These are phyloP conservation scores for Polydrusus pterygomalis DNA, from an alignment of 2,888 invertebrate species.

Conservation along the genomic window DNA sequence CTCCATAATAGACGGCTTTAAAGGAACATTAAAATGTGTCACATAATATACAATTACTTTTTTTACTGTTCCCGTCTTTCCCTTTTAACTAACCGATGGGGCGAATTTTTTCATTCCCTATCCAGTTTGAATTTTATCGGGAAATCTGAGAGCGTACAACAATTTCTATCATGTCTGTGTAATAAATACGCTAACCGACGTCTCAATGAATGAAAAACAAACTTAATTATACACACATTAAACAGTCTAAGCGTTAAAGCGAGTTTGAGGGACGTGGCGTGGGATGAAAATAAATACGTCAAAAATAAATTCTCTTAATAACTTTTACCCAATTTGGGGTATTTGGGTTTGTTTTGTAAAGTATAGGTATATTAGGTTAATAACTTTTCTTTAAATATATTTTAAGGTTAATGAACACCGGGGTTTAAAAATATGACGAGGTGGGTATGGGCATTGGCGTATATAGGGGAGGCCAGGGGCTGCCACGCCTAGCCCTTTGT, in stretches of 20 bases:
- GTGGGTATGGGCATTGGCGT: too few species aligned
- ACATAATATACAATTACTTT: too few species aligned
- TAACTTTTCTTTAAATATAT: too few species aligned
- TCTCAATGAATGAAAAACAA: conserved; percentile 57
- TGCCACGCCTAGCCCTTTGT: too few species aligned
- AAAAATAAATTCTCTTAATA: not conserved
- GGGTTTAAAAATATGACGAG: too few species aligned
- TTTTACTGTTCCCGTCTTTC: too few species aligned
- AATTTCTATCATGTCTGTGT: conserved; percentile 57
- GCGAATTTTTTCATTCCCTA: conserved; percentile 2
- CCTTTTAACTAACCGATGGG: not conserved
- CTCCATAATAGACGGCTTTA: too few species aligned
- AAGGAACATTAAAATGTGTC: too few species aligned
- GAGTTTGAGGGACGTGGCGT: conserved; percentile 33
- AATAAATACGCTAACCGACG: conserved; percentile 58
- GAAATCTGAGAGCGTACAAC: conserved; percentile 56
- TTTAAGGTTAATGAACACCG: too few species aligned
- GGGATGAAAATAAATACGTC: conserved; percentile 32
- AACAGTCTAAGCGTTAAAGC: conserved; percentile 46
- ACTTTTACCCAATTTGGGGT: conserved; percentile 8
- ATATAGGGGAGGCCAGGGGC: too few species aligned
- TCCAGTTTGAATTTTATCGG: conserved; percentile 51
- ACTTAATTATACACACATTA: conserved; percentile 58
- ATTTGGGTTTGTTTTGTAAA: conserved; percentile 8
- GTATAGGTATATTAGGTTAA: too few species aligned